These are phyloP conservation scores for Gymnocypris eckloni DNA, from an alignment of 2,797 vertebrate genomes.

Conservation along the genomic window DNA sequence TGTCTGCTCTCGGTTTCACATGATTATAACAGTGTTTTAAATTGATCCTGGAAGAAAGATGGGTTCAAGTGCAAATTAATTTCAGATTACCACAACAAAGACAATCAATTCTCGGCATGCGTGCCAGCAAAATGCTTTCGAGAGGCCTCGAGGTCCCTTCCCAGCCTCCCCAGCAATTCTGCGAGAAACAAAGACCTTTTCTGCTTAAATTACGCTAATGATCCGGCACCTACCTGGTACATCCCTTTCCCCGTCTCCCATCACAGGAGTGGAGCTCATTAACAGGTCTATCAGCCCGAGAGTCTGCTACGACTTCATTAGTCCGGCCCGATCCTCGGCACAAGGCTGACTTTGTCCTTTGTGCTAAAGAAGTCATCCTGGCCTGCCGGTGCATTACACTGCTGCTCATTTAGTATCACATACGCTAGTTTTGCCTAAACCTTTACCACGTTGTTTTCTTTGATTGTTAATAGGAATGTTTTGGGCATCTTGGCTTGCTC, in stretches of 20 bases:
- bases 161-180: constrained; percentile 75
- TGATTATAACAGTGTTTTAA: constrained; percentile 95
- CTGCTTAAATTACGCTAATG: constrained; percentile 89
- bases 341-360: constrained; percentile 65
- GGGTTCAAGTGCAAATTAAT: constrained; percentile 99
- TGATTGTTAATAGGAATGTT: background rate
- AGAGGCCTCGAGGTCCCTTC: constrained; percentile 86
- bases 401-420: background rate
- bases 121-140: constrained; percentile 89
- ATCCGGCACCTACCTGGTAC: constrained; percentile 80
- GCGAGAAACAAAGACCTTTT: constrained; percentile 84
- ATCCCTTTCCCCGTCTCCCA: constrained; percentile 53
- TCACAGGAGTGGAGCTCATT: constrained; percentile 75
- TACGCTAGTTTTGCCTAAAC: constrained; percentile 54
- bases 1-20: constrained; percentile 89
- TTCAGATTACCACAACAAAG: constrained; percentile 99
- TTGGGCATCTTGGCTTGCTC: background rate
- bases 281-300: constrained; percentile 71
- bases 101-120: constrained; percentile 93
- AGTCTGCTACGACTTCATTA: constrained; percentile 73
- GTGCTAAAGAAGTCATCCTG: constrained; percentile 65
- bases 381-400: constrained; percentile 67
- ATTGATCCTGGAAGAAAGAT: constrained; percentile 98
- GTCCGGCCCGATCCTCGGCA: constrained; percentile 68
- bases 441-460: background rate